Evolutionary conservation across 1,140 invertebrate genomes (phyloP).

Genomic region (Ceratosolen solmsi): DNA sequence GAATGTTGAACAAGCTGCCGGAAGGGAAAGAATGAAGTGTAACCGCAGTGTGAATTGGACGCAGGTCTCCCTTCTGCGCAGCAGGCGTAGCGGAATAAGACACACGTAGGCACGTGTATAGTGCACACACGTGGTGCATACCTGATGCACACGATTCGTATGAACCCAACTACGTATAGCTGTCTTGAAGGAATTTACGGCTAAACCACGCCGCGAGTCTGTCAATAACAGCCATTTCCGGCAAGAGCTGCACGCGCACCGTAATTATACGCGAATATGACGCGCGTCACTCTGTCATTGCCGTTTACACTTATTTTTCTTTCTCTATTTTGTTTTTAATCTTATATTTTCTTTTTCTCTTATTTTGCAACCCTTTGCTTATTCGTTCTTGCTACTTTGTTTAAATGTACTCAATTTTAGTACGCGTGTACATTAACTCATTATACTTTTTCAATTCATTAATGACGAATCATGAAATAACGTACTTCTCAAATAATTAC

Average conservation of each 20-base stretch:
- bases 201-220: neutral
- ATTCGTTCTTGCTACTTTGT: neutral
- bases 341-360: neutral
- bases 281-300: conserved; percentile 25
- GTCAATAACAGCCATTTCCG: conserved; percentile 26
- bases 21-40: neutral
- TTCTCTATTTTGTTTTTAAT: neutral
- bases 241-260: conserved; percentile 14
- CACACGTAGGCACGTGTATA: neutral
- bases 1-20: too few relatives aligned
- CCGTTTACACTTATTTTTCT: conserved; percentile 23
- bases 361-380: neutral
- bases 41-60: neutral
- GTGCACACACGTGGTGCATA: neutral
- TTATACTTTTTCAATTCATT: too few relatives aligned
- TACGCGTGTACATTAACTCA: neutral
- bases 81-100: neutral
- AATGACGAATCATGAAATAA: too few relatives aligned
- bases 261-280: conserved; percentile 35
- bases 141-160: neutral
- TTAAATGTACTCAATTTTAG: neutral
- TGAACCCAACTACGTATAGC: neutral
- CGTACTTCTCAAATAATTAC: too few relatives aligned
- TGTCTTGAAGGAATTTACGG: conserved; percentile 30
- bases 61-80: neutral